phyloP scores from a whole-genome alignment of 2,113 vertebrate genomes.

The Polypterus senegalus region DNA sequence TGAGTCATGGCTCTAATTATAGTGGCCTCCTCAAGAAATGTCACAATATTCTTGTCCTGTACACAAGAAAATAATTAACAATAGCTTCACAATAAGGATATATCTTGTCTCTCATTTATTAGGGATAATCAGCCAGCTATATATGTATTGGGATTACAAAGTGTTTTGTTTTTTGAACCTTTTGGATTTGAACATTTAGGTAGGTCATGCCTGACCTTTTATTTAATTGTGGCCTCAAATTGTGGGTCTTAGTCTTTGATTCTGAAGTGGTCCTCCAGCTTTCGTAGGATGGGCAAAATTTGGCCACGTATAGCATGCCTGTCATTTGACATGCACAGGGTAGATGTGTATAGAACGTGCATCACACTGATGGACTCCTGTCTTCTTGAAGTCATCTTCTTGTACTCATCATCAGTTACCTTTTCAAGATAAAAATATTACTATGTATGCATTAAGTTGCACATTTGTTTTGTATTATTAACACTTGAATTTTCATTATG shows the following conservation, averaged over 20 bases:
- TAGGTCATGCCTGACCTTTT: background rate
- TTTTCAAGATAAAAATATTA: background rate
- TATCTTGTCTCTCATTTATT: too few relatives aligned
- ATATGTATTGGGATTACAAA: too few relatives aligned
- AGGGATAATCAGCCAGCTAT: too few relatives aligned
- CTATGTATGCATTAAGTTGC: too few relatives aligned
- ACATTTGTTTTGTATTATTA: too few relatives aligned
- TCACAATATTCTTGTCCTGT: too few relatives aligned
- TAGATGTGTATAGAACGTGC: conserved; percentile 9
- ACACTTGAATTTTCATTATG: background rate
- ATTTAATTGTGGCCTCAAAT: conserved; percentile 5
- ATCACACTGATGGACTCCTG: conserved; percentile 11
- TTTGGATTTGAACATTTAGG: too few relatives aligned
- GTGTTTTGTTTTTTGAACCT: too few relatives aligned
- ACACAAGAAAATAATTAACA: too few relatives aligned
- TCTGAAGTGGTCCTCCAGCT: conserved; percentile 8
- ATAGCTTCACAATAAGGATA: too few relatives aligned
- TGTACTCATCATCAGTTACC: conserved; percentile 9
- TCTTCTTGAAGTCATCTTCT: conserved; percentile 10
- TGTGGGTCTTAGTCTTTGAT: conserved; percentile 8
- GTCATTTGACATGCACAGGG: conserved; percentile 8
- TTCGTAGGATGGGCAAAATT: conserved; percentile 10
- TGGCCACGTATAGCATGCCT: conserved; percentile 6
- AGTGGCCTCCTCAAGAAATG: too few relatives aligned
- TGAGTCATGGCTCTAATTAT: too few relatives aligned